Evolutionary conservation across 2,888 invertebrate species (phyloP), one percentile per base, ranked within the genome.

Genomic region (Maniola hyperantus): DNA sequence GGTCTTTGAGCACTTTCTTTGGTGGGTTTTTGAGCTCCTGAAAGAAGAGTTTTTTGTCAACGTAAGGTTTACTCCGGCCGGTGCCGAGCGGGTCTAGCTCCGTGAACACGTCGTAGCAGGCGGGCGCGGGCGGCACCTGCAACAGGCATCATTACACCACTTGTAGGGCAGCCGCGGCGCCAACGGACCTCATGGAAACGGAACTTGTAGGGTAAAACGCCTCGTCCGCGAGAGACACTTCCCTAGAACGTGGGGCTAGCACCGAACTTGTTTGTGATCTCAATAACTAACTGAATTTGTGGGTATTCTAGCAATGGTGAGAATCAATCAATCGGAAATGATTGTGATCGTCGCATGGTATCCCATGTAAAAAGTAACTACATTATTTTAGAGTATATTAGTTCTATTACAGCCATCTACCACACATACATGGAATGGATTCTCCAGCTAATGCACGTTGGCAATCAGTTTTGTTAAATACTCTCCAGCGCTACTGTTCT

Each of bases 21-120:
- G 97, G 97, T 76, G 98, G 98, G 91, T 98, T 97, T 93, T 98
- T 98, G 82, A 98, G 94, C 89, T 98, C 97, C 93, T 97, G 97
- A 94, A 98, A 98, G 94, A 98, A 98, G 92, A 97, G 97, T 94
- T 98, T 98, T 93, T 97, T 97, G 94, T 98, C 98, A 83, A 98
- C 95, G 93, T 97, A 98, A 72, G 98, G 98, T 91, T 96, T 97
- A 90, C 96, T 97, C 88, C 96, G 95, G 82, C 97, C 97, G 77
- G 97, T 97, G 83, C 98, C 98, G 84, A 98, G 93, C 70, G 98
- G 98, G 94, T 98, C 98, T 88, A 98, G 93, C 86, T 98, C 98
- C 74, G 97, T 97, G 93, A 98, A 98, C 79, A 98, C 97, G 93
- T 97, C 97, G 93, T 95, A 95, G 85, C 89, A 82, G 84, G 86